phyloP scores from a whole-genome alignment of 1,140 invertebrate genomes.

The Penaeus japonicus region DNA sequence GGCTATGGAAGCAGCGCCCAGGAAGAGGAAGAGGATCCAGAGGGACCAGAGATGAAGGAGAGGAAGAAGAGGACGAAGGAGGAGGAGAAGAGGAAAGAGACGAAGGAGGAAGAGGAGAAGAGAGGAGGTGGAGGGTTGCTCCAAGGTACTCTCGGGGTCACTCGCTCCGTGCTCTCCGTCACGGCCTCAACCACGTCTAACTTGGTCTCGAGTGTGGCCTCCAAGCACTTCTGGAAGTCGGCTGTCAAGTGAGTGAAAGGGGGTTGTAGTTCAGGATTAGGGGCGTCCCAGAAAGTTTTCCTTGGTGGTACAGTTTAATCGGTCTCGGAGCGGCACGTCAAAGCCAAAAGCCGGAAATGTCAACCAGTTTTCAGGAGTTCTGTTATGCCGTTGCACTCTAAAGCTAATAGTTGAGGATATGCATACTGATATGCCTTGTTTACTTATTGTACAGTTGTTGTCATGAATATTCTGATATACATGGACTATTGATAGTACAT shows the following conservation, averaged over 20 bases:
- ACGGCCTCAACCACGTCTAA: slow-evolving; percentile 41
- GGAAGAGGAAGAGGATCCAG: background rate
- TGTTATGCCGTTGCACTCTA: too few species aligned
- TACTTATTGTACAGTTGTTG: too few species aligned
- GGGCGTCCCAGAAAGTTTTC: background rate
- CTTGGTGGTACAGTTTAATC: too few species aligned
- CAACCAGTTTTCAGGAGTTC: too few species aligned
- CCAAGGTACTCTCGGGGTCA: slow-evolving; percentile 27
- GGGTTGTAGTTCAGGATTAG: background rate
- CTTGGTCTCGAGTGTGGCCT: slow-evolving; percentile 36
- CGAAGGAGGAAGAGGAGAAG: background rate
- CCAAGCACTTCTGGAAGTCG: slow-evolving; percentile 47
- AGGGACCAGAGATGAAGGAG: background rate
- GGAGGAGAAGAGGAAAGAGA: background rate
- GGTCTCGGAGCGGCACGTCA: too few species aligned
- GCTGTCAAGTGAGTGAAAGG: slow-evolving; percentile 29
- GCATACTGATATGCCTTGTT: too few species aligned
- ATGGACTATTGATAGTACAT: too few species aligned
- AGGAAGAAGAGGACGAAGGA: background rate
- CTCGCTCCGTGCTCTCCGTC: slow-evolving; percentile 27
- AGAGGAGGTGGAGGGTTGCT: background rate
- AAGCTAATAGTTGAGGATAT: too few species aligned
- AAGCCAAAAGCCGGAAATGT: too few species aligned
- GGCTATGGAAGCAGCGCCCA: too few species aligned
- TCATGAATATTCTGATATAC: too few species aligned